phyloP scores from a whole-genome alignment of 2,888 invertebrate genomes.

The Serrognathus titanus region DNA sequence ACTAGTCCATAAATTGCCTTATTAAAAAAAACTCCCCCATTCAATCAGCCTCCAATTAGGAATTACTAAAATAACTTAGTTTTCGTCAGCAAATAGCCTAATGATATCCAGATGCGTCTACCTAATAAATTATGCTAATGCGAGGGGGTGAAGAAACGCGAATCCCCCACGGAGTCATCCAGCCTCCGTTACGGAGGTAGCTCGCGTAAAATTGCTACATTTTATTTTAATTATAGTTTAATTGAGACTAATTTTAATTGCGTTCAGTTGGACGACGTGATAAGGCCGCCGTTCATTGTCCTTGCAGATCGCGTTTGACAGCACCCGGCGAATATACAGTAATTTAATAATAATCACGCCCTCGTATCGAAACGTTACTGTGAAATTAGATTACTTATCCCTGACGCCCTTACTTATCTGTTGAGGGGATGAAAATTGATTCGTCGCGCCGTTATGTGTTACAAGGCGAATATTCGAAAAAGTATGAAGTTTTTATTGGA shows the following conservation, averaged over 20 bases:
- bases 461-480: no score
- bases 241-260: no score
- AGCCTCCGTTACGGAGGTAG: constrained; percentile 5
- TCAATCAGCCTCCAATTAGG: no score
- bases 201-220: constrained; percentile 4
- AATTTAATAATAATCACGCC: constrained; percentile 12
- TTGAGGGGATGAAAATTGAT: constrained; percentile 8
- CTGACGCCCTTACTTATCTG: neutral
- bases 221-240: constrained; percentile 10
- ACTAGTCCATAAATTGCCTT: neutral
- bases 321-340: neutral
- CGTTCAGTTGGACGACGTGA: no score
- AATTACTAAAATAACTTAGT: neutral
- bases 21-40: neutral
- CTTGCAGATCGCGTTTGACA: no score
- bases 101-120: constrained; percentile 12
- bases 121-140: constrained; percentile 8
- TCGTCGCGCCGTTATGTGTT: neutral
- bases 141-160: constrained; percentile 8
- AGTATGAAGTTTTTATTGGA: no score
- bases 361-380: constrained; percentile 7
- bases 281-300: no score
- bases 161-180: constrained; percentile 11
- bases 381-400: constrained; percentile 8
- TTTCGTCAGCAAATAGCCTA: constrained; percentile 11